A percentile compares a stretch with the other conserved stretches of the same genome.
phyloP scores from a whole-genome alignment of 2,888 invertebrate species.

The Leucoma salicis region DNA sequence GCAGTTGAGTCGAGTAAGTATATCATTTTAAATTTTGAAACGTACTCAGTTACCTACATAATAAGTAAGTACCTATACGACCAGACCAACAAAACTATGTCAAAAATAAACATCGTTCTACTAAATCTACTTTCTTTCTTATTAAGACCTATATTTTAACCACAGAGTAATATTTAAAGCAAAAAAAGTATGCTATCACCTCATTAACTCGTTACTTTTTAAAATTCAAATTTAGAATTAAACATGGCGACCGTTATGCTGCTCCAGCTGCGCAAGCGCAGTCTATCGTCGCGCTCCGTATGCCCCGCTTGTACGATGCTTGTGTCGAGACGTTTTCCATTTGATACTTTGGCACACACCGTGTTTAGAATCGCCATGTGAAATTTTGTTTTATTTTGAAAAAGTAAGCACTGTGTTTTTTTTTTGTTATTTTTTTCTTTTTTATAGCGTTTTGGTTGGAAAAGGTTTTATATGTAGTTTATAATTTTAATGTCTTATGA shows the following conservation, averaged over 20 bases:
- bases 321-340: slow-evolving; percentile 26
- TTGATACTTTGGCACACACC: slow-evolving; percentile 19
- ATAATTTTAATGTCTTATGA: neutral
- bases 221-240: slow-evolving; percentile 12
- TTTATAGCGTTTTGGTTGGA: too few relatives aligned
- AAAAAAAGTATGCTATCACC: slow-evolving; percentile 9
- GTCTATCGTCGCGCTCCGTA: slow-evolving; percentile 43
- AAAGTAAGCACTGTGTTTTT: slow-evolving; percentile 24
- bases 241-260: slow-evolving; percentile 34
- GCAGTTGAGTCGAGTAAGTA: too few relatives aligned
- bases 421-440: neutral
- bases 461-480: neutral
- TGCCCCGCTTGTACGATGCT: slow-evolving; percentile 52
- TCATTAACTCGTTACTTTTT: slow-evolving; percentile 22
- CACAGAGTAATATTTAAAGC: neutral
- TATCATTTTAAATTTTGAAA: too few relatives aligned
- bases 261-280: slow-evolving; percentile 42
- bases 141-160: neutral
- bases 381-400: slow-evolving; percentile 14
- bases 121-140: neutral
- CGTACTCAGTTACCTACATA: too few relatives aligned
- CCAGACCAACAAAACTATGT: neutral
- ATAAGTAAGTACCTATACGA: too few relatives aligned
- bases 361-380: slow-evolving; percentile 24
- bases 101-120: neutral